Evolutionary conservation across 2,113 vertebrate genomes (phyloP), one percentile per base, ranked within the genome.

Genomic region (Cynoglossus semilaevis): DNA sequence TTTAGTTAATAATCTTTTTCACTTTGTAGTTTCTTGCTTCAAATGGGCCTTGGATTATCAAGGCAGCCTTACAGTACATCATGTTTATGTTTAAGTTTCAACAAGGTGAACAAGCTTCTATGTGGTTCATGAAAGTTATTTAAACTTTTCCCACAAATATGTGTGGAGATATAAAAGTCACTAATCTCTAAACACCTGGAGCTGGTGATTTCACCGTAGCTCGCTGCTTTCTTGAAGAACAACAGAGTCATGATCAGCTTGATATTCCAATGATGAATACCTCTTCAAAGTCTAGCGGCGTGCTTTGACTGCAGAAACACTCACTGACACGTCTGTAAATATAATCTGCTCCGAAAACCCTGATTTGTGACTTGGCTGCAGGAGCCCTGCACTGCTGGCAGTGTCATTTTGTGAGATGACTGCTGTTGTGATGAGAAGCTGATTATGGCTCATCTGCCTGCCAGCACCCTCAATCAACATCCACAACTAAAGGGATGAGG

Each of bases 361-460:
- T 65, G 77, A 88, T 87, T 85, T 85, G 83, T 79, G 73, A 79
- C 75, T 81, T 75, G 77, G 84, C 84, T 74, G 74, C 56, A 65
- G 77, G 52, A 82, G 63, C 55, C 42, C 63, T 42, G 64, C 68
- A 64, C 5, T 54, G 60, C 61, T 79, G 77, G 61, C 76, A 79
- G 78, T 63, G 71, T 71, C 72, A 68, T 60, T 70, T 63, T 68
- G 76, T 79, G 74, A 76, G 82, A 81, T 70, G 59, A 64, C 80
- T 76, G 79, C 67, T 63, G 76, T 69, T 76, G 62, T 75, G 86
- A 88, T 85, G 85, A 75, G 70, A 77, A 79, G 70, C 85, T 88
- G 85, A 87, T 88, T 86, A 76, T 73, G 64, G 74, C 81, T 85
- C 85, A 82, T 87, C 81, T 77, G 69, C 64, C 72, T 81, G 78